phyloP scores from a whole-genome alignment of 2,797 vertebrate genomes.

The Pseudopleuronectes americanus region DNA sequence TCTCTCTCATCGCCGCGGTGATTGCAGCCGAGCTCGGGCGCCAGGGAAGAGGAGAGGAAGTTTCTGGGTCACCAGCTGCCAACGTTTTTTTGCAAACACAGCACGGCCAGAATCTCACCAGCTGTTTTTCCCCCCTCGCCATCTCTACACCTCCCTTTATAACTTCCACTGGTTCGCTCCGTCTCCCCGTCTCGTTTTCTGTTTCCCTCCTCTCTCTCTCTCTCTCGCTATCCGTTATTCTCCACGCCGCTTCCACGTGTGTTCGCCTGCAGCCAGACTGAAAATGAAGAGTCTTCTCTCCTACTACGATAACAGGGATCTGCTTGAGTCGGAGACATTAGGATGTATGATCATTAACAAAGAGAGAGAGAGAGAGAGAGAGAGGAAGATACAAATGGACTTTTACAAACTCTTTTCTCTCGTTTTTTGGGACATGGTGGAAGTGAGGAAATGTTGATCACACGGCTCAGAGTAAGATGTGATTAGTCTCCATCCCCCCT shows the following conservation, averaged over 20 bases:
- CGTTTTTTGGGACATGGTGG: conserved; percentile 21
- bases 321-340: conserved; percentile 42
- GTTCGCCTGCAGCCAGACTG: conserved; percentile 57
- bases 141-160: conserved; percentile 36
- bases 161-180: conserved; percentile 49
- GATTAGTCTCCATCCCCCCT: conserved; percentile 40
- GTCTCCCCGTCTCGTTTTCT: neutral
- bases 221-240: conserved; percentile 33
- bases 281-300: conserved; percentile 58
- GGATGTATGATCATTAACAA: conserved; percentile 50
- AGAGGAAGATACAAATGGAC: neutral
- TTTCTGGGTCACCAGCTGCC: conserved; percentile 83
- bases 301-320: conserved; percentile 55
- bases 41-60: conserved; percentile 54
- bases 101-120: conserved; percentile 76
- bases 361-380: neutral
- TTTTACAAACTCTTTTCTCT: conserved; percentile 23
- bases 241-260: conserved; percentile 53
- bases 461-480: conserved; percentile 37
- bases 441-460: conserved; percentile 35
- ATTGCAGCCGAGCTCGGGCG: conserved; percentile 51
- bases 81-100: conserved; percentile 74
- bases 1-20: conserved; percentile 51
- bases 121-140: conserved; percentile 71
- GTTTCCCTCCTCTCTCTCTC: too few relatives aligned